A percentile compares a stretch with the other conserved stretches of the same genome.
Evolutionary conservation across 2,888 invertebrate species (phyloP).

Genomic region (Taenaris catops): DNA sequence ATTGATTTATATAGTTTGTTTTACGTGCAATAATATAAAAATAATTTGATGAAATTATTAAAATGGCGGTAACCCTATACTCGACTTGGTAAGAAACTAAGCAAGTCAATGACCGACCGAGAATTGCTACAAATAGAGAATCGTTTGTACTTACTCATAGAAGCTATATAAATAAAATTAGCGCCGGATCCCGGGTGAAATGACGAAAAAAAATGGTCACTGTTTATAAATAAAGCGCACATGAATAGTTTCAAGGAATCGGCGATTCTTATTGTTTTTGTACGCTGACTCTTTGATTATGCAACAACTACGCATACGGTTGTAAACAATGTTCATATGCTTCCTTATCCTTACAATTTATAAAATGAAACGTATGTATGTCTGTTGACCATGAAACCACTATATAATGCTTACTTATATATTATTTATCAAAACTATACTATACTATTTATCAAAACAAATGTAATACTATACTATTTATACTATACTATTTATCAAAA

Average conservation of each 20-base stretch:
- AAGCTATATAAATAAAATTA: slow-evolving; percentile 30
- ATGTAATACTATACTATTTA: no score
- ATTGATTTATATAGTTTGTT: no score
- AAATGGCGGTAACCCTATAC: slow-evolving; percentile 3
- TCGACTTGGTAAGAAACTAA: slow-evolving; percentile 22
- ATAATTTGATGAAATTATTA: no score
- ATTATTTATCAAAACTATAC: no score
- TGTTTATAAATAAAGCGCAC: slow-evolving; percentile 29
- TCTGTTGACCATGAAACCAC: no score
- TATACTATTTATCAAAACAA: no score
- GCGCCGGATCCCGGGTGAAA: slow-evolving; percentile 30
- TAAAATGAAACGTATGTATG: no score
- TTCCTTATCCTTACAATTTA: no score
- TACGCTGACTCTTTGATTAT: slow-evolving; percentile 23
- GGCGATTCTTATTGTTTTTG: slow-evolving; percentile 17
- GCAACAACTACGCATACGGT: slow-evolving; percentile 8
- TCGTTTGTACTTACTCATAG: slow-evolving; percentile 27
- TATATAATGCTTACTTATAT: no score
- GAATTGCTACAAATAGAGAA: slow-evolving; percentile 29
- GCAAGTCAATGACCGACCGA: slow-evolving; percentile 27
- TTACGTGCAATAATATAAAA: no score
- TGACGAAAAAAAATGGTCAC: slow-evolving; percentile 27
- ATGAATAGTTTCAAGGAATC: slow-evolving; percentile 22
- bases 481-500: no score
- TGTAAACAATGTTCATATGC: no score